Conservation (phyloP, 2,888 invertebrate species). For the Amorpha juglandis region DNA sequence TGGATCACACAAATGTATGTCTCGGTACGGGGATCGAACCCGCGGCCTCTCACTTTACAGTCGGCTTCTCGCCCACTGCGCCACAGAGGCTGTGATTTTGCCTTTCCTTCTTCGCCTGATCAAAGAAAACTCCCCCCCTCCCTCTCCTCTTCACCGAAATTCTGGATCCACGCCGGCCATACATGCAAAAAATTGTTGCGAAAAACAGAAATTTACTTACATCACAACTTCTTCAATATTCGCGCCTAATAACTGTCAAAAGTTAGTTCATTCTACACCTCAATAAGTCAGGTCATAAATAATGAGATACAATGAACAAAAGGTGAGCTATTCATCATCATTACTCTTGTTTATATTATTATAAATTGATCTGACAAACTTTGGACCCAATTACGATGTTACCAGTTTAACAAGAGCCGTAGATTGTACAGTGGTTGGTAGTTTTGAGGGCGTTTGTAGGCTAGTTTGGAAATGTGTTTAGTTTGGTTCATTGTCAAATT, state of each 20-base stretch:
- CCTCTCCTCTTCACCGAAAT: too few species aligned
- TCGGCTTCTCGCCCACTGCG: too few species aligned
- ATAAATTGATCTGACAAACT: slow-evolving; percentile 45
- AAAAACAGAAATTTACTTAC: too few species aligned
- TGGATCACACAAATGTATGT: too few species aligned
- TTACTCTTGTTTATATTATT: slow-evolving; percentile 46
- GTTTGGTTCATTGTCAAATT: slow-evolving; percentile 1
- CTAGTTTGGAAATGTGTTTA: neutral
- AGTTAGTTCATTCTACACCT: neutral
- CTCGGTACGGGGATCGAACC: too few species aligned
- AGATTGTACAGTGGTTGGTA: neutral
- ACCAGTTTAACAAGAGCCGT: neutral
- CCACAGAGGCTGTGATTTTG: too few species aligned
- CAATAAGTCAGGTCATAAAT: slow-evolving; percentile 7
- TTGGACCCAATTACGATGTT: slow-evolving; percentile 11
- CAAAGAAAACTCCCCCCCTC: too few species aligned
- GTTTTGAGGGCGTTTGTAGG: neutral
- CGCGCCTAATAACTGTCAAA: neutral
- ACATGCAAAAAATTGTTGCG: too few species aligned
- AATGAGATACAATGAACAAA: slow-evolving; percentile 29
- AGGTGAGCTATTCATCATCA: slow-evolving; percentile 46
- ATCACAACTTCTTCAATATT: neutral
- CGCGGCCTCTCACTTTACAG: too few species aligned
- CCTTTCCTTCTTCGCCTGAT: too few species aligned
- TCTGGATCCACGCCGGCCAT: too few species aligned